Conservation (phyloP, 2,888 invertebrate species). For the Penaeus monodon region DNA sequence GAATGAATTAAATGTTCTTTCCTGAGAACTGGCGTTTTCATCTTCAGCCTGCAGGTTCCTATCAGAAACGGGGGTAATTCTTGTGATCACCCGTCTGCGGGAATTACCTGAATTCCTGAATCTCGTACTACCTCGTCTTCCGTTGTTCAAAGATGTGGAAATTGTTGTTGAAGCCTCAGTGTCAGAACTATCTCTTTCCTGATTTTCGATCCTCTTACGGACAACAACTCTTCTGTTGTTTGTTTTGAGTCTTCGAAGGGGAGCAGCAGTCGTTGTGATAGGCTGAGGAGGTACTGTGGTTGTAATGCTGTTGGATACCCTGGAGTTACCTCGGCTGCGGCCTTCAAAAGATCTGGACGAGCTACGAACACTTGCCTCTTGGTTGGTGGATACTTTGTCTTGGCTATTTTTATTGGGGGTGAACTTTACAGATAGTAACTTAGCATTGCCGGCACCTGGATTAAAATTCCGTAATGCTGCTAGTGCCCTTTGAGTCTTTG, state of each 20-base stretch:
- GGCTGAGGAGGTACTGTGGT: not conserved
- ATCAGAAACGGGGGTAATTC: slow-evolving; percentile 32
- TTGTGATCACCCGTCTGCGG: slow-evolving; percentile 28
- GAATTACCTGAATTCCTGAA: not conserved
- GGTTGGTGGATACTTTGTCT: not conserved
- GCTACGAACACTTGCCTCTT: not conserved
- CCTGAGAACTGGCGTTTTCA: not conserved
- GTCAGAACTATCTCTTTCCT: too few species aligned
- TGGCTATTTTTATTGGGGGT: slow-evolving; percentile 3
- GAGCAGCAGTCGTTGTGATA: too few species aligned
- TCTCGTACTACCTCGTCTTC: not conserved
- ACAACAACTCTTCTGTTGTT: too few species aligned
- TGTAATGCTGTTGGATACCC: slow-evolving; percentile 15
- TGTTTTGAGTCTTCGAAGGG: too few species aligned
- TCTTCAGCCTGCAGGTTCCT: not conserved
- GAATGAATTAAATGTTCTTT: not conserved
- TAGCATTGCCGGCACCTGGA: slow-evolving; percentile 39
- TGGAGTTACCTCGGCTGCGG: not conserved
- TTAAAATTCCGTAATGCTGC: slow-evolving; percentile 38
- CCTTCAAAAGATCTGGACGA: slow-evolving; percentile 10
- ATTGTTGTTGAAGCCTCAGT: not conserved
- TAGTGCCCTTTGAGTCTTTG: slow-evolving; percentile 18
- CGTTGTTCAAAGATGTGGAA: not conserved
- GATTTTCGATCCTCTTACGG: too few species aligned
- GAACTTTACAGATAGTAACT: slow-evolving; percentile 28